Evolutionary conservation across 2,888 invertebrate genomes (phyloP).

Genomic region (Euzetes globulus): DNA sequence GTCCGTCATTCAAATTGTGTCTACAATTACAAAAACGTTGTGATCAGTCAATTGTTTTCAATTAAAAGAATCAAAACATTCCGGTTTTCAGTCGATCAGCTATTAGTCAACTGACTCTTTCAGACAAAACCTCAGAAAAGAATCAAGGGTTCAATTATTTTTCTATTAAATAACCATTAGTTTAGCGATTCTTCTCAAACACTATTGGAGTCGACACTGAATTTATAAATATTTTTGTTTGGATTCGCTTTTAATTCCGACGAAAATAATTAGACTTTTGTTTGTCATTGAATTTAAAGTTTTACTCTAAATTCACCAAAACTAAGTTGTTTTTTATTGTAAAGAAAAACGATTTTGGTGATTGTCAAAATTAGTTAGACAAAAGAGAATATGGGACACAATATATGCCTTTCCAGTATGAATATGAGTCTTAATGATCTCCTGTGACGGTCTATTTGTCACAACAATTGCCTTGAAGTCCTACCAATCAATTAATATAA

Average conservation of each 20-base stretch:
- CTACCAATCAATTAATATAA: conserved; percentile 19
- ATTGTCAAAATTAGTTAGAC: not conserved
- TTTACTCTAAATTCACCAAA: not conserved
- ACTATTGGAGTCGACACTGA: not conserved
- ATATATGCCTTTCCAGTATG: not conserved
- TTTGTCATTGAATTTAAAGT: not conserved
- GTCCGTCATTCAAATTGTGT: too few relatives aligned
- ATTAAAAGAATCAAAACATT: too few relatives aligned
- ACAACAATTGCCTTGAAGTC: not conserved
- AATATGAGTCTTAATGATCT: not conserved
- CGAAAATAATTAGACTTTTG: not conserved
- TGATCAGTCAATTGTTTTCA: too few relatives aligned
- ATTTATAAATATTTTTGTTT: not conserved
- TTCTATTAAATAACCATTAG: not conserved
- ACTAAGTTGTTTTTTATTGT: not conserved
- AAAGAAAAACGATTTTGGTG: too few relatives aligned
- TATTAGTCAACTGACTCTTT: too few relatives aligned
- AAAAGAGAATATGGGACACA: conserved; percentile 1
- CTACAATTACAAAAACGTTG: too few relatives aligned
- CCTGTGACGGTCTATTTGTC: conserved; percentile 23
- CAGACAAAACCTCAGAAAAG: not conserved
- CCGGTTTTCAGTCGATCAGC: too few relatives aligned
- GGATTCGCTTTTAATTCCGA: not conserved
- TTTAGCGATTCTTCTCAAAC: not conserved
- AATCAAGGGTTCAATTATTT: not conserved